Evolutionary conservation across 2,888 invertebrate genomes (phyloP), one percentile per base, ranked within the genome.

Genomic region (Xestia c-nigrum): DNA sequence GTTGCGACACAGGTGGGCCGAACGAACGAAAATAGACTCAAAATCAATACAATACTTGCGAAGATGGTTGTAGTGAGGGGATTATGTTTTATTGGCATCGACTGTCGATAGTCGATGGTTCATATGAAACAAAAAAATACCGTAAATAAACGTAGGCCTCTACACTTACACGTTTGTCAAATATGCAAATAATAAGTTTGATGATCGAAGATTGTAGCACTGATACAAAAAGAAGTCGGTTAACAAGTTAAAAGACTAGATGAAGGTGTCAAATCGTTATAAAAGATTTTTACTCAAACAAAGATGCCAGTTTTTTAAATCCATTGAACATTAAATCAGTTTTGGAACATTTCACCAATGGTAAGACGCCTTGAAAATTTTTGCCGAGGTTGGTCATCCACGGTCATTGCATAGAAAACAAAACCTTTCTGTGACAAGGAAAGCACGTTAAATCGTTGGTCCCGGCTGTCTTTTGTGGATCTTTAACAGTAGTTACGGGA

Each of bases 41-140:
- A 92, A 94, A 94, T 94, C 94, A 94, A 94, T 94, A 93, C 92
- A 91, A 91, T 90, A 91, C 90, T 93, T 90, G 91, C 87, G 85
- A 89, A 91, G 92, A 92, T 90, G 88, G 86, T 82, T 64, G 24
- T 91, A 93, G 92, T 82, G 92, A 82, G 82, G 92, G 21, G 72
- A 61, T 70, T 73, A 43, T 6, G 38, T 74, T 64, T 70, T 63
- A 80, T 76, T 76, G 81, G 81, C 84, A 84, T 85, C 87, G 84
- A 88, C 67, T 68, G n/a, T 85, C 83, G 78, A 85, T 74, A 66
- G n/a, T 31, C 14, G 24, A n/a, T 1, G 9, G 0, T 65, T 57
- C 24, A n/a, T 31, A 52, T n/a, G 14, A 7, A 31, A 47, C n/a
- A 47, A 46, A 47, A 16, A 46, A 9, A 19, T 5, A 40, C 40